Evolutionary conservation across 1,140 invertebrate genomes (phyloP), one percentile per base, ranked within the genome.

Genomic region (Matsumurasca onukii): DNA sequence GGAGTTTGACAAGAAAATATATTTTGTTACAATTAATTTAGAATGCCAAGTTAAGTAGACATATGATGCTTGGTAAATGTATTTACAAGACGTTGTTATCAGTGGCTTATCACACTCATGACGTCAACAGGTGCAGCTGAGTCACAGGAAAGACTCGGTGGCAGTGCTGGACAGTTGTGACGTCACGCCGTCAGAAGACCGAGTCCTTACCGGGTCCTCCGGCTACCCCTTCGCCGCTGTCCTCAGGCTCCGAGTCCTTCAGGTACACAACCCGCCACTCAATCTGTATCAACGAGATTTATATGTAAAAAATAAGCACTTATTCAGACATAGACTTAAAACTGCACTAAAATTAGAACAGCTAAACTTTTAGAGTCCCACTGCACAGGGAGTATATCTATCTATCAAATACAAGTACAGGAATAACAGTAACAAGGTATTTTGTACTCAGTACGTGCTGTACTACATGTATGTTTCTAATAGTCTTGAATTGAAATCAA

Each of bases 181-280:
- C 30, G 22, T 61, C 1, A 68, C 67, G 13, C 67, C 67, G 15
- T 62, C 57, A 5, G 67, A 68, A 20, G 67, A 68, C 17, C 55
- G 55, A 45, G 30, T 57, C 31, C 49, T 67, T 13, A 61, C 31
- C 17, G 30, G 2, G n/a, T 25, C 9, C 22, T 22, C 22, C 13
- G 52, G 31, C n/a, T 85, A 85, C 70, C 84, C 84, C 1, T 79
- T 85, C 52, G 84, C 84, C 17, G 72, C 82, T 20, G 81, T 85
- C 12, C 75, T 86, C 5, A 76, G 84, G 61, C 77, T 86, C 34
- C 75, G 84, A 55, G 84, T 86, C 24, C 73, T 86, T 70, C 84
- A 86, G 80, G 84, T 85, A n/a, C n/a, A n/a, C n/a, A n/a, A n/a
- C n/a, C n/a, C n/a, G 76, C 72, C 34, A 5, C 1, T 0, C 1